Evolutionary conservation across 2,113 vertebrate genomes (phyloP), one percentile per base, ranked within the genome.

Genomic region (Myiagra hebetior): DNA sequence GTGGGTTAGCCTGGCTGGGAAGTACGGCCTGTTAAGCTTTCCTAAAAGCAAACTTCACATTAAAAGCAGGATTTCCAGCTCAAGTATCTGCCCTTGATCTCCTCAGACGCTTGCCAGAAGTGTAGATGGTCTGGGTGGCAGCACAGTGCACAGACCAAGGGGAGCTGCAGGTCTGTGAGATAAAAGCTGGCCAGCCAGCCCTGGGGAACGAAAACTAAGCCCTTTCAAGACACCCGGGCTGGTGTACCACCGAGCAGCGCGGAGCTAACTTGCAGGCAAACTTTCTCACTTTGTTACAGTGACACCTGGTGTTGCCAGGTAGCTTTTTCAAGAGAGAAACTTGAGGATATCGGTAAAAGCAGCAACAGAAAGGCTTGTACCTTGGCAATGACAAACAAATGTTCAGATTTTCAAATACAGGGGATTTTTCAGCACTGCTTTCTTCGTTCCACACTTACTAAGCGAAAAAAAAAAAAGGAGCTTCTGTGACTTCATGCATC

Each of bases 291-390:
- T 91, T 86, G 69, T n/a, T 91, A 56, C 11, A 96, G 91, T 86
- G 97, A 97, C 97, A 96, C 60, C 95, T 96, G 80, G 80, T 79
- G 97, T 95, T 59, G 5, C 7, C 49, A 27, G 13, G 20, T 17
- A 53, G 37, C 13, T 33, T 68, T 28, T 21, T 13, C 3, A 8
- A 15, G 23, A 84, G 22, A 39, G 13, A 60, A 57, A 37, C 0
- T 0, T 1, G 16, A 42, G 7, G 15, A 39, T 1, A 1, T 14
- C 39, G 4, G 7, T 16, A 31, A 64, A 37, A 42, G 14, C 52
- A 35, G 42, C n/a, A 24, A 6, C 3, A 33, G 33, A 47, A 74
- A 35, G 11, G 15, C 13, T 46, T 13, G 17, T 13, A 2, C 15
- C 39, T 73, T 6, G 35, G 13, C 47, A 12, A 12, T 15, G 14